Evolutionary conservation across 2,797 vertebrate species (phyloP).

Genomic region (Galaxias olidus): DNA sequence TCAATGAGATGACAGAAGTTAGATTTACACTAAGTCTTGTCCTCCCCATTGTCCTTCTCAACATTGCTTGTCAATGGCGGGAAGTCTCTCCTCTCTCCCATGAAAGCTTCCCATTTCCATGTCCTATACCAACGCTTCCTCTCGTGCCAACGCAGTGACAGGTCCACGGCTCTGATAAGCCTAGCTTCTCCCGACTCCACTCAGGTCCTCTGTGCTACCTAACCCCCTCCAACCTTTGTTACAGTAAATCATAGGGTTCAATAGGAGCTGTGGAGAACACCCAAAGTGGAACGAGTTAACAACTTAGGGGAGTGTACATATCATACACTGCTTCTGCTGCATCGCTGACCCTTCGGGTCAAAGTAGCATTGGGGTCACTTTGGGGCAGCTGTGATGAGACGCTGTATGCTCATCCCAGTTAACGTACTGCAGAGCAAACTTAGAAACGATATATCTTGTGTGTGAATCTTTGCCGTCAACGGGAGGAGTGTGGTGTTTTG

Average conservation of each 20-base stretch:
- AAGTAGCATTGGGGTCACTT: too few relatives aligned
- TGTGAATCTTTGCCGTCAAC: too few relatives aligned
- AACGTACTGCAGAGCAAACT: too few relatives aligned
- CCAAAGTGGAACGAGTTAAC: neutral
- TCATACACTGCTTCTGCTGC: too few relatives aligned
- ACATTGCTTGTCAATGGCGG: slow-evolving; percentile 14
- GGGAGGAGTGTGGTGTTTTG: too few relatives aligned
- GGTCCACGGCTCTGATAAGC: slow-evolving; percentile 7
- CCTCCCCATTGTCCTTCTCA: slow-evolving; percentile 8
- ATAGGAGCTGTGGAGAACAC: slow-evolving; percentile 2
- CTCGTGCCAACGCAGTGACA: slow-evolving; percentile 5
- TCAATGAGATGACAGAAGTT: too few relatives aligned
- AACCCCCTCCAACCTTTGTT: neutral
- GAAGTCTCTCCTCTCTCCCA: slow-evolving; percentile 16
- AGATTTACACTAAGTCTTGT: slow-evolving; percentile 1
- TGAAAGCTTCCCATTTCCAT: slow-evolving; percentile 24
- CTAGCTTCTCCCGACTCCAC: neutral
- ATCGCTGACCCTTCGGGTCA: too few relatives aligned
- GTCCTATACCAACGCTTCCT: slow-evolving; percentile 8
- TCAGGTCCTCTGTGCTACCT: slow-evolving; percentile 2
- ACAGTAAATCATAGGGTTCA: neutral
- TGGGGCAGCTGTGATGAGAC: too few relatives aligned
- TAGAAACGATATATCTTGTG: too few relatives aligned
- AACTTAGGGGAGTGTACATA: neutral
- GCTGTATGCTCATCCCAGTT: too few relatives aligned